These are phyloP conservation scores for Poliocrania exsul DNA, from an alignment of 2,797 vertebrate genomes.

Conservation along the genomic window DNA sequence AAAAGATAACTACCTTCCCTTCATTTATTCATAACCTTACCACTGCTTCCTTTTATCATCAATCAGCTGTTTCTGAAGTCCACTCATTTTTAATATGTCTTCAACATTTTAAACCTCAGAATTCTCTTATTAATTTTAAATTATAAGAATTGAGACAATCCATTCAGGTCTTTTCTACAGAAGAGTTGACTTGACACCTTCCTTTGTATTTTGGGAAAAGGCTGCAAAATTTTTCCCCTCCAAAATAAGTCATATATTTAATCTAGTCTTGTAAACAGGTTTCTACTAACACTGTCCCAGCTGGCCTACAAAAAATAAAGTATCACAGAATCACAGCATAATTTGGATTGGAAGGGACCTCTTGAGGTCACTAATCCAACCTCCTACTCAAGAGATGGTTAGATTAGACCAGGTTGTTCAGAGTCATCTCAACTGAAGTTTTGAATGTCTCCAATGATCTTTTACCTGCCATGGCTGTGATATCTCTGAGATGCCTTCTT, in stretches of 20 bases:
- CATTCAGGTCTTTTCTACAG: neutral
- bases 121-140: neutral
- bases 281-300: neutral
- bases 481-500: neutral
- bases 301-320: neutral
- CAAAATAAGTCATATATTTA: neutral
- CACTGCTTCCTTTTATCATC: neutral
- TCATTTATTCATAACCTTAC: neutral
- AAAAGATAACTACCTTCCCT: neutral
- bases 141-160: neutral
- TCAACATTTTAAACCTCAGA: neutral
- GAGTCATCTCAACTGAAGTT: neutral
- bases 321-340: neutral
- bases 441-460: neutral
- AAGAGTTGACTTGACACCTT: neutral
- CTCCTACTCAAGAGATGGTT: neutral
- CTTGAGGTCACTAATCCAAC: neutral
- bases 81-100: neutral
- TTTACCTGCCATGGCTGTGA: accelerated
- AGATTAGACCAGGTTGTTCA: neutral
- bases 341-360: neutral
- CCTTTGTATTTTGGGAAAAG: neutral
- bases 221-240: neutral
- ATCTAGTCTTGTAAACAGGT: neutral
- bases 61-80: neutral